A percentile compares a stretch with the other conserved stretches of the same genome.
Evolutionary conservation across 2,888 invertebrate species (phyloP).

Genomic region (Drosophila birchii): DNA sequence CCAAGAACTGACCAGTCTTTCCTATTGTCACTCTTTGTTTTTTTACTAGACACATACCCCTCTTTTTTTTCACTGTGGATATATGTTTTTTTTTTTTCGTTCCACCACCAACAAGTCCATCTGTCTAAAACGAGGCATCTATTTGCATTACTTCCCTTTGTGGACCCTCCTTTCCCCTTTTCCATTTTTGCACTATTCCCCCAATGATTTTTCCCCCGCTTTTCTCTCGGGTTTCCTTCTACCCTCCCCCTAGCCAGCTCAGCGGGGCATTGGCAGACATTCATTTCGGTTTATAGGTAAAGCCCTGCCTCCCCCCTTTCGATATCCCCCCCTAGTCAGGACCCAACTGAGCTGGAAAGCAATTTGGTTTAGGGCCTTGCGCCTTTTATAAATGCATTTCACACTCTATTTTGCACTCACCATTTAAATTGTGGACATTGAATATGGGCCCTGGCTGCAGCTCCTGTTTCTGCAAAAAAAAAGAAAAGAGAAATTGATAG

Average conservation of each 20-base stretch:
- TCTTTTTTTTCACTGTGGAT: not conserved
- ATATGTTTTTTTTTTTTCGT: constrained; percentile 17
- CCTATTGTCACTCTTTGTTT: constrained; percentile 30
- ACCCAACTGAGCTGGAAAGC: constrained; percentile 47
- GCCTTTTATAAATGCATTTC: constrained; percentile 62
- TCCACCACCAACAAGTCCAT: constrained; percentile 18
- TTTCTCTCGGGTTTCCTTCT: constrained; percentile 1
- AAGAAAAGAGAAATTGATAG: not conserved
- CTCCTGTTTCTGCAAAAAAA: constrained; percentile 39
- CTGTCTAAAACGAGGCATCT: constrained; percentile 44
- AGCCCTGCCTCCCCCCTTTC: constrained; percentile 17
- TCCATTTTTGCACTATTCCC: not conserved
- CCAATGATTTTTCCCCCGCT: constrained; percentile 6
- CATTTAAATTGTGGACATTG: constrained; percentile 71
- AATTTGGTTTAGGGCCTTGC: constrained; percentile 54
- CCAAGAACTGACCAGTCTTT: constrained; percentile 15
- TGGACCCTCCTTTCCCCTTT: constrained; percentile 4
- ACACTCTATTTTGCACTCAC: constrained; percentile 72
- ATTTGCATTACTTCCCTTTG: constrained; percentile 65
- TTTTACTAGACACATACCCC: not conserved
- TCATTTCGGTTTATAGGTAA: constrained; percentile 75
- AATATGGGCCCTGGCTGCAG: constrained; percentile 29
- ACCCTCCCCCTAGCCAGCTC: constrained; percentile 3
- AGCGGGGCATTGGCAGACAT: constrained; percentile 53
- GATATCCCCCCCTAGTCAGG: not conserved